Base-by-base conservation (phyloP, 2,888 invertebrate genomes). In the Gymnosoma rotundatum region DNA sequence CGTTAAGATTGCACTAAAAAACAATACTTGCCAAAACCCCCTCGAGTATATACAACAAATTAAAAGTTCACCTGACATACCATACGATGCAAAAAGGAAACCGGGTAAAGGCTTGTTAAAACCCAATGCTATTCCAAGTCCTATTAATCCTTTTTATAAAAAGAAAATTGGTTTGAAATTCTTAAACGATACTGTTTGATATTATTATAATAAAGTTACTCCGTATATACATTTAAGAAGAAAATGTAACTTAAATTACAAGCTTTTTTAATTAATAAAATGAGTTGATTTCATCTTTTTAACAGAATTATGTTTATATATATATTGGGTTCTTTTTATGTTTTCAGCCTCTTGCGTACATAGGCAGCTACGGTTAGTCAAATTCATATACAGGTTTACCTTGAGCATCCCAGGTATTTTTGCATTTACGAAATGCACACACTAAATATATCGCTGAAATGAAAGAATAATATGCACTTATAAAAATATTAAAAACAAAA, bases 341-440 rank as follows among this genome's bases (percentile, higher is more conserved):
- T 18, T 74, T 60, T 75, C 56, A 73, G 48, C 45, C 76, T 73
- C 18, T n/a, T 20, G n/a, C 48, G 9, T 50, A 36, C 10, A 70
- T 67, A 52, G 20, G 36, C 14, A 69, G 60, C 48, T 61, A 21
- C n/a, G 54, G 63, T 78, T 83, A 87, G 25, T 88, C 88, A 64
- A 89, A 89, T 81, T 90, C 92, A 89, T 94, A 95, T 79, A 94
- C 93, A 9, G 95, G 94, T 88, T 94, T 95, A 36, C 95, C 95
- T 89, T 95, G 93, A 7, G 93, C 89, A 88, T 95, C 94, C 94
- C 94, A 94, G 21, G 93, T 93, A 83, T 93, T 93, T 90, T 95
- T 95, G 87, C 94, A 94, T 92, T 97, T 98, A 92, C 95, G 95
- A 90, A 98, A 98, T 67, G 94, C 96, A 93, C 97, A 97, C 10